Base-by-base conservation (phyloP, 1,140 invertebrate species). In the Anagrus nilaparvatae region DNA sequence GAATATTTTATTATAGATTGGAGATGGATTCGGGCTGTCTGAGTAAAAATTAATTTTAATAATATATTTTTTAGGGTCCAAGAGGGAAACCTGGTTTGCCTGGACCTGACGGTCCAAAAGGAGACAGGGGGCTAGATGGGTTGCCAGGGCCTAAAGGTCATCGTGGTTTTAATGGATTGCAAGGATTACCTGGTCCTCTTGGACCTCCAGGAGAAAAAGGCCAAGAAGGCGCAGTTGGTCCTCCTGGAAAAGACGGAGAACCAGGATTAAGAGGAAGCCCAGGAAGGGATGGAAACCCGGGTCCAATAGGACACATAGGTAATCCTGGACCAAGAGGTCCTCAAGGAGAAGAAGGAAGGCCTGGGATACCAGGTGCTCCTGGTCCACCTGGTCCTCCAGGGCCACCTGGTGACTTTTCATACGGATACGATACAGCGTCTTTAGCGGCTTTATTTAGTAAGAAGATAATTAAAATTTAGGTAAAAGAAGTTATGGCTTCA, bases 71-170 rank as follows among this genome's bases (percentile, higher is more conserved):
- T 14, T 37, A 72, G 70, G 84, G 85, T 24, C 69, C 71, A 29
- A 56, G 80, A 53, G 85, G 85, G 34, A 87, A 84, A 61, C 65
- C 78, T 42, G 86, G 85, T 13, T 65, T 76, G 2, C 71, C 75
- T 19, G 84, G 86, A 4, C 39, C 72, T 5, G 77, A 82, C 55
- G 86, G 86, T 12, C 46, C 57, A 2, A 84, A 84, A 53, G 86
- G 86, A 36, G 84, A 86, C 47, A 65, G 72, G 13, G 84, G 84
- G 3, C 75, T 78, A 44, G 50, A 68, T 14, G 85, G 84, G 5
- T 59, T 70, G 4, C 76, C 82, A 61, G 87, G 87, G 29, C 61
- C 76, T 5, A 89, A 90, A 55, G 87, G 87, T 33, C 87, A 90
- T 64, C 69, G 81, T 30, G 88, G 88, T 28, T 65, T 90, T 33